phyloP scores from a whole-genome alignment of 2,113 vertebrate genomes.

The Taxidea taxus region DNA sequence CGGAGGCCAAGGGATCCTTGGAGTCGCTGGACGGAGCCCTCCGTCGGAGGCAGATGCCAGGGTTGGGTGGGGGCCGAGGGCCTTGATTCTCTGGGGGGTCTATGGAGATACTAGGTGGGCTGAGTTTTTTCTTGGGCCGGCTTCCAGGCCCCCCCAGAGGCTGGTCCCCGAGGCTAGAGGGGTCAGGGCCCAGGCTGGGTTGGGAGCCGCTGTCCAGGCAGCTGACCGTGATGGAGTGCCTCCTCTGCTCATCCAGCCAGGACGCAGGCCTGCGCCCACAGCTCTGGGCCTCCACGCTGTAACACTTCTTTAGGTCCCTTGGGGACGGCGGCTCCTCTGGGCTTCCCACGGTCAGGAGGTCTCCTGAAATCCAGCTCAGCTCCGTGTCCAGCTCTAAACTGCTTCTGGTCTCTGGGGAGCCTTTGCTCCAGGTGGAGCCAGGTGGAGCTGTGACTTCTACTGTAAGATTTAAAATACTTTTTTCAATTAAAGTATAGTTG shows the following conservation, averaged over 20 bases:
- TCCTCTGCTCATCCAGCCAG: slow-evolving; percentile 94
- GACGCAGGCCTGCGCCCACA: slow-evolving; percentile 87
- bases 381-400: slow-evolving; percentile 84
- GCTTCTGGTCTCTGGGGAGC: slow-evolving; percentile 85
- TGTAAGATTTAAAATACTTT: not conserved
- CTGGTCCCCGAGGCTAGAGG: slow-evolving; percentile 89
- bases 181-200: slow-evolving; percentile 90
- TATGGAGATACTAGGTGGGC: slow-evolving; percentile 95
- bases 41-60: slow-evolving; percentile 90
- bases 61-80: slow-evolving; percentile 77
- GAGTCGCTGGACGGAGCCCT: slow-evolving; percentile 94
- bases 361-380: slow-evolving; percentile 85
- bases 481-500: not conserved
- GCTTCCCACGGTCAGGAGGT: slow-evolving; percentile 77
- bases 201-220: slow-evolving; percentile 90
- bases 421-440: slow-evolving; percentile 71
- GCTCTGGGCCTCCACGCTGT: slow-evolving; percentile 93
- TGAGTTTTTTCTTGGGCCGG: slow-evolving; percentile 94
- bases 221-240: slow-evolving; percentile 94
- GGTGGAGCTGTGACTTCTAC: not conserved
- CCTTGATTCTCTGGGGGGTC: slow-evolving; percentile 90
- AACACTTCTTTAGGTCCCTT: slow-evolving; percentile 93
- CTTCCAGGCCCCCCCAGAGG: slow-evolving; percentile 88
- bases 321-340: slow-evolving; percentile 76
- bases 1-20: slow-evolving; percentile 90